phyloP scores from a whole-genome alignment of 2,113 vertebrate species.

The Cochlearius cochlearius region DNA sequence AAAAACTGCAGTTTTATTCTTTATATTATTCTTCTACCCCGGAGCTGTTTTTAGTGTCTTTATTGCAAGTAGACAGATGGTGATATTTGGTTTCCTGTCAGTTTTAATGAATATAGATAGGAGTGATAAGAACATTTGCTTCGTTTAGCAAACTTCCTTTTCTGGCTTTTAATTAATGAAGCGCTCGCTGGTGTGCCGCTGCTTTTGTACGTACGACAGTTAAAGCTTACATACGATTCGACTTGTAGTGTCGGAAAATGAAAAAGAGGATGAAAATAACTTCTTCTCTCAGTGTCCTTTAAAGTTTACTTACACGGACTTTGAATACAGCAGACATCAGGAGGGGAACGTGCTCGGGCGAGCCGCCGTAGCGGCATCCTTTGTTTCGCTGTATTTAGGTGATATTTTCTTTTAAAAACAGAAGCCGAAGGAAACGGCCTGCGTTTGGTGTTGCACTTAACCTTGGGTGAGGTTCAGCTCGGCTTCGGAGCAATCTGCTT shows the following conservation, averaged over 20 bases:
- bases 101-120: constrained; percentile 75
- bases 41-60: constrained; percentile 71
- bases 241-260: not conserved
- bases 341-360: accelerated
- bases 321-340: not conserved
- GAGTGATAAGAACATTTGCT: constrained; percentile 76
- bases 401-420: not conserved
- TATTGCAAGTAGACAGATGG: constrained; percentile 75
- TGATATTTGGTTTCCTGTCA: constrained; percentile 78
- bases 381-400: not conserved
- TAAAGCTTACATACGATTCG: not conserved
- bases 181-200: constrained; percentile 54
- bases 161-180: constrained; percentile 75
- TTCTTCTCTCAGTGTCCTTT: not conserved
- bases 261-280: not conserved
- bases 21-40: constrained; percentile 65
- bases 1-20: constrained; percentile 58
- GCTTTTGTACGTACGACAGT: constrained; percentile 37
- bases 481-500: not conserved
- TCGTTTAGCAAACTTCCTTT: constrained; percentile 75
- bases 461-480: not conserved
- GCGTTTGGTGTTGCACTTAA: not conserved
- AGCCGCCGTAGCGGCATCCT: not conserved
- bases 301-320: not conserved
- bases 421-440: not conserved